Conservation (phyloP, 2,797 vertebrate genomes). For the Moxostoma hubbsi region DNA sequence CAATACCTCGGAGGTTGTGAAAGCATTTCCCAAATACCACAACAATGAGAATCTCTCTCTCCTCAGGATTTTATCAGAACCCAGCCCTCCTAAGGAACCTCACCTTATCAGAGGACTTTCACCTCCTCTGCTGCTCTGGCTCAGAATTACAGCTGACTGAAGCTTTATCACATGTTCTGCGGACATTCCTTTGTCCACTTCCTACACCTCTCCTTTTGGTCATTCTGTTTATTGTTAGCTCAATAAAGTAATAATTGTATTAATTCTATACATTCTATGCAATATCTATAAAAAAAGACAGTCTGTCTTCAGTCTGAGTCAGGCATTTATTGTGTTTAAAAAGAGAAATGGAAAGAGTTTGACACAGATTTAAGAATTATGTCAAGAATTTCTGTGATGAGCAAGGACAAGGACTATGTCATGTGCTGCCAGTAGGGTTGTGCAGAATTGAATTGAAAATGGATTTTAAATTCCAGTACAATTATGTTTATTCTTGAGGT, state of each 20-base stretch:
- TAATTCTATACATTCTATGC: not conserved
- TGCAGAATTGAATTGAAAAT: too few relatives aligned
- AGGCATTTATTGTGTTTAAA: slow-evolving; percentile 12
- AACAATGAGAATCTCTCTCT: slow-evolving; percentile 17
- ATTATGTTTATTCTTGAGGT: too few relatives aligned
- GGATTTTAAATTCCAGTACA: too few relatives aligned
- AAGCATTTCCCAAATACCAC: slow-evolving; percentile 30
- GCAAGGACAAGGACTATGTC: slow-evolving; percentile 15
- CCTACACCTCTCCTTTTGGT: not conserved
- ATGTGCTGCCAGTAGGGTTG: not conserved
- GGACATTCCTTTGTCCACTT: slow-evolving; percentile 13
- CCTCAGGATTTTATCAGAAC: slow-evolving; percentile 29
- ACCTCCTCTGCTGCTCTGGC: slow-evolving; percentile 8
- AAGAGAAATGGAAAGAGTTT: slow-evolving; percentile 9
- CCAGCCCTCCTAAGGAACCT: slow-evolving; percentile 7
- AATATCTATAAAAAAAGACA: not conserved
- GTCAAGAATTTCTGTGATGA: slow-evolving; percentile 12
- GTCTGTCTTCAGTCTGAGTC: slow-evolving; percentile 22
- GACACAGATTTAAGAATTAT: slow-evolving; percentile 12
- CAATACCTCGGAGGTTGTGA: slow-evolving; percentile 20
- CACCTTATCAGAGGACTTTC: slow-evolving; percentile 32
- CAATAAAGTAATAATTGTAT: too few relatives aligned
- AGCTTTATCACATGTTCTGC: not conserved
- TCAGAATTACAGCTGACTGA: not conserved
- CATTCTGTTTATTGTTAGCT: not conserved